Conservation (phyloP, 35 echinoderm and acorn worm genomes). For the Holothuria glaberrima region DNA sequence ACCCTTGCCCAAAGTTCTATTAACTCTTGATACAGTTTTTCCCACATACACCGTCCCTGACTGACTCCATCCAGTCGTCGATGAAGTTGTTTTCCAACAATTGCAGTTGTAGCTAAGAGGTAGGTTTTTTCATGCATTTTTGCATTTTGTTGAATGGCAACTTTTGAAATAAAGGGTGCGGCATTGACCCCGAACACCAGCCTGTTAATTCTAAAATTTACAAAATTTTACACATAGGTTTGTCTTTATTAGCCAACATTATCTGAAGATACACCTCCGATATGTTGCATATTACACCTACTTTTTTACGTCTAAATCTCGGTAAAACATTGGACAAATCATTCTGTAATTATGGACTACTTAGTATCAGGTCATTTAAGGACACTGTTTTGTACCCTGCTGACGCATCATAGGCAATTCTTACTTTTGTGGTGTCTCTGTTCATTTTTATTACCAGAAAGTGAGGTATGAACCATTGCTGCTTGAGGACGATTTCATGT, state of each 20-base stretch:
- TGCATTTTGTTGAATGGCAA: conserved; percentile 19
- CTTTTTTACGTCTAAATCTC: neutral
- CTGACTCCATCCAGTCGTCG: conserved; percentile 51
- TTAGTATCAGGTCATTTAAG: conserved; percentile 60
- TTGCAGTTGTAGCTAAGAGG: conserved; percentile 9
- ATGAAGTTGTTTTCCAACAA: conserved; percentile 34
- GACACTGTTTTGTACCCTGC: conserved; percentile 14
- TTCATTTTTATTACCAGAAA: conserved; percentile 65
- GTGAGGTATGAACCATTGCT: conserved; percentile 47
- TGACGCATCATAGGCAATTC: conserved; percentile 52
- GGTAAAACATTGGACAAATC: conserved; percentile 43
- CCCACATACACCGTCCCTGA: neutral
- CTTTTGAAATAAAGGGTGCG: conserved; percentile 33
- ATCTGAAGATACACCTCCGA: too few relatives aligned
- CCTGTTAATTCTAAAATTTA: neutral
- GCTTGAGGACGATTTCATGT: neutral
- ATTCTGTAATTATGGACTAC: conserved; percentile 57
- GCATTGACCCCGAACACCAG: conserved; percentile 39
- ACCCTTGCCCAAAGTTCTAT: conserved; percentile 15
- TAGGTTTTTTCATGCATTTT: neutral
- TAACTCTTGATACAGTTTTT: conserved; percentile 5
- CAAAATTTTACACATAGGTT: too few relatives aligned
- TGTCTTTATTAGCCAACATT: too few relatives aligned
- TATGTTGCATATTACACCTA: neutral
- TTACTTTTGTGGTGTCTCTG: conserved; percentile 31